phyloP scores from a whole-genome alignment of 2,888 invertebrate species.

The Furcula furcula region DNA sequence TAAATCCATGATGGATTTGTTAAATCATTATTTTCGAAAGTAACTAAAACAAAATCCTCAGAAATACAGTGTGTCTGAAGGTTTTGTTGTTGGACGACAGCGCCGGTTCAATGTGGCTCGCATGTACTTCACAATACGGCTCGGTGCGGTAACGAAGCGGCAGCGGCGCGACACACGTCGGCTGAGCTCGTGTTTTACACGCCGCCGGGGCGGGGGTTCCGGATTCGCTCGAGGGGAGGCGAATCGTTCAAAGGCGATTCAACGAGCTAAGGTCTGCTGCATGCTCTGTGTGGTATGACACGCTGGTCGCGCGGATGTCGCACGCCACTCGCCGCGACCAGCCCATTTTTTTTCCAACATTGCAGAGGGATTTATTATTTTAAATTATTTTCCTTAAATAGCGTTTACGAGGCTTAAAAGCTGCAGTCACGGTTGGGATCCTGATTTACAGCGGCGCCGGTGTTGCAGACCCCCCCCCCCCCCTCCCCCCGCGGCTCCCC shows the following conservation, averaged over 20 bases:
- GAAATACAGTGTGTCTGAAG: no score
- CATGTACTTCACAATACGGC: no score
- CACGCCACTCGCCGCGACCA: constrained; percentile 3
- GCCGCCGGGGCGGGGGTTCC: no score
- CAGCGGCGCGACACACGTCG: no score
- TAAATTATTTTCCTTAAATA: constrained; percentile 35
- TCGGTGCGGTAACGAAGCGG: no score
- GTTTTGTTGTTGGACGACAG: no score
- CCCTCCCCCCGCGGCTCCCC: not conserved
- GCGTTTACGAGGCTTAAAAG: constrained; percentile 22
- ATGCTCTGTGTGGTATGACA: not conserved
- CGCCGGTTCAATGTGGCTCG: no score
- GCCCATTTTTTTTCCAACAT: constrained; percentile 18
- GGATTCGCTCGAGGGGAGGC: no score
- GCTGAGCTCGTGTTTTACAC: no score
- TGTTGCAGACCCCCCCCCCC: not conserved
- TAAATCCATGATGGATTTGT: no score
- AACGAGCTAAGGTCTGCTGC: not conserved
- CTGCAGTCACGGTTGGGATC: constrained; percentile 15
- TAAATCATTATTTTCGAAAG: no score
- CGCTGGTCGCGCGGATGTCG: not conserved
- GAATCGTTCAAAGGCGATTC: not conserved
- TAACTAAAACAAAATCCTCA: no score
- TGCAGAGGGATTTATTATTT: constrained; percentile 23
- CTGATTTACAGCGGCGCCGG: constrained; percentile 17